Conservation (phyloP, 2,888 invertebrate genomes). For the Nephrotoma guestfalica region DNA sequence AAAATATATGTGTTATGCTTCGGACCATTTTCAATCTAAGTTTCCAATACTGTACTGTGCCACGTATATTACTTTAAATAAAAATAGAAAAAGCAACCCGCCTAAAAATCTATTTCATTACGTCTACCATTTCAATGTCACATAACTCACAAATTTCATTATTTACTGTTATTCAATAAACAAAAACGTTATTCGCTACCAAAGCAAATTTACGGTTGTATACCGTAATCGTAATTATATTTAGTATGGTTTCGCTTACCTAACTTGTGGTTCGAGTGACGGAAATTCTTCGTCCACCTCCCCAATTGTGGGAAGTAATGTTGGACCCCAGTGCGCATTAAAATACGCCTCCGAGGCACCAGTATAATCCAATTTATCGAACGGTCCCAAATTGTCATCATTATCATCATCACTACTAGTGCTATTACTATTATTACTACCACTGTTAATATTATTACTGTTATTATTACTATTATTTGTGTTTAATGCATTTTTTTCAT, state of each 20-base stretch:
- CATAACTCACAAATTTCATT: not conserved
- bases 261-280: conserved; percentile 24
- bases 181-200: not conserved
- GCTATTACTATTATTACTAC: not conserved
- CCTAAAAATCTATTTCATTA: too few relatives aligned
- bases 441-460: not conserved
- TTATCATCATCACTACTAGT: conserved; percentile 19
- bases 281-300: conserved; percentile 33
- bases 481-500: not conserved
- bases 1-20: too few relatives aligned
- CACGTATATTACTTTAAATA: too few relatives aligned
- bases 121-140: not conserved
- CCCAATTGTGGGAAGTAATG: conserved; percentile 32
- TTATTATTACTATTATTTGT: not conserved
- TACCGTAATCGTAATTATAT: not conserved
- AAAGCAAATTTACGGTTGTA: not conserved
- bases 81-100: too few relatives aligned
- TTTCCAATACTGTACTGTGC: too few relatives aligned
- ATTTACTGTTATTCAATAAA: not conserved
- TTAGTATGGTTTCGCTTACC: not conserved
- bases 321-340: conserved; percentile 31
- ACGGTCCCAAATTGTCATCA: conserved; percentile 31
- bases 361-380: conserved; percentile 25
- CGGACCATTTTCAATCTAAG: too few relatives aligned
- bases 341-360: conserved; percentile 33